Conservation (phyloP, 1,140 invertebrate genomes). For the Galleria mellonella region DNA sequence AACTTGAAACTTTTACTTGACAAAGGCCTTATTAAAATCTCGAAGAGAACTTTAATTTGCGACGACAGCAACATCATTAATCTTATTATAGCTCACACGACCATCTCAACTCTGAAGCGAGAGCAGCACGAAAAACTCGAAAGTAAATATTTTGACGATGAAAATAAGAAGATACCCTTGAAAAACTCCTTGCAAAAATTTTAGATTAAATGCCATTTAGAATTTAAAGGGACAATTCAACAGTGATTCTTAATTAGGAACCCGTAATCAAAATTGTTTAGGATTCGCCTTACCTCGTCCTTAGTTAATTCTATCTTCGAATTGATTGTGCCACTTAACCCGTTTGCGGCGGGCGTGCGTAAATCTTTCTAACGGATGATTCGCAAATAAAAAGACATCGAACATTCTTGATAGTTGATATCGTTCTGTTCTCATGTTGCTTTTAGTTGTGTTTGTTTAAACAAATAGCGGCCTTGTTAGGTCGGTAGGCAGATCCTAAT, state of each 20-base stretch:
- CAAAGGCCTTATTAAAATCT: constrained; percentile 65
- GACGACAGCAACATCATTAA: constrained; percentile 56
- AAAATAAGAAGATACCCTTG: too few relatives aligned
- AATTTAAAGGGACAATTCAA: constrained; percentile 2
- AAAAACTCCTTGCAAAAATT: too few relatives aligned
- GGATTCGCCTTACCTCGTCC: constrained; percentile 18
- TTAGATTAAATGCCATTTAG: background rate
- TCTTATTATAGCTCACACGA: constrained; percentile 41
- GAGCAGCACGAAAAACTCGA: constrained; percentile 16
- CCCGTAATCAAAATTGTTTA: constrained; percentile 20
- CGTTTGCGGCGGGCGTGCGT: constrained; percentile 29
- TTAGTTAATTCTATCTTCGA: constrained; percentile 43
- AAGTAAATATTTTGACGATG: constrained; percentile 22
- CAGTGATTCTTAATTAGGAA: constrained; percentile 10
- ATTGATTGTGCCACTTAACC: constrained; percentile 50
- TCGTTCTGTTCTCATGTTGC: constrained; percentile 42
- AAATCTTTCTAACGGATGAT: constrained; percentile 51
- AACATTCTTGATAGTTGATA: constrained; percentile 44
- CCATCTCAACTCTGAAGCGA: constrained; percentile 18
- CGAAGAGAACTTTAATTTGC: constrained; percentile 60
- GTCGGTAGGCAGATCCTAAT: constrained; percentile 62
- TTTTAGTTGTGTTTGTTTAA: constrained; percentile 50
- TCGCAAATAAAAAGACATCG: constrained; percentile 43
- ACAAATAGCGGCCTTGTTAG: constrained; percentile 54
- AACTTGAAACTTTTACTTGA: constrained; percentile 48